Evolutionary conservation across 2,113 vertebrate species (phyloP), one percentile per base, ranked within the genome.

Genomic region (Bufo bufo): DNA sequence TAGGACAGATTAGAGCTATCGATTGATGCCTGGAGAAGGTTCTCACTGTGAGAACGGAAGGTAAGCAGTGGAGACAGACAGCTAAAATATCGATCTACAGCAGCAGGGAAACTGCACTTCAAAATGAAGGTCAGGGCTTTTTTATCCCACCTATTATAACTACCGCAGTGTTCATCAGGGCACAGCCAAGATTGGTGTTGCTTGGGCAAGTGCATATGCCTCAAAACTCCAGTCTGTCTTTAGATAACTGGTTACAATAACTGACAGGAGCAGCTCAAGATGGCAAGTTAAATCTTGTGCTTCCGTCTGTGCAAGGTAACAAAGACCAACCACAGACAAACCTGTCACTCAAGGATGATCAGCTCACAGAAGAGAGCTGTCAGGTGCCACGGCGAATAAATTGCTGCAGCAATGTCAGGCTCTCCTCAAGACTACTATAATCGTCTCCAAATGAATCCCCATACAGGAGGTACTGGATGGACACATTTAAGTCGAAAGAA

Each of bases 1-100:
- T 95, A 95, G 94, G 92, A 94, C 95, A 97, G 97, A 99, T 99
- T 97, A 99, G 95, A 96, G 96, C 94, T 96, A 99, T 97, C 92
- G 97, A 99, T 97, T 89, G 93, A 93, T 93, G 96, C 96, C 95
- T 92, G 94, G 94, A 96, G 96, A 97, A 96, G 94, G 94, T 93
- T 95, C 96, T 95, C 3, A 63, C 95, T 92, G 95, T 77, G 92
- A 89, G 89, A 94, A 95, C 91, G 90, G 92, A 90, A 94, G 94
- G 95, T 91, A 92, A 90, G 93, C 33, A 75, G 90, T 89, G 85
- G 90, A 91, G 95, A 90, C 92, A 93, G 93, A 65, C 92, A 93
- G 93, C 91, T 91, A n/a, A 1, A 90, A 92, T 95, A 99, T 98
- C 90, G 96, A 99, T 96, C 94, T 49, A 87, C 89, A 94, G 91